Evolutionary conservation across 2,888 invertebrate genomes (phyloP).

Genomic region (Polydrusus cervinus): DNA sequence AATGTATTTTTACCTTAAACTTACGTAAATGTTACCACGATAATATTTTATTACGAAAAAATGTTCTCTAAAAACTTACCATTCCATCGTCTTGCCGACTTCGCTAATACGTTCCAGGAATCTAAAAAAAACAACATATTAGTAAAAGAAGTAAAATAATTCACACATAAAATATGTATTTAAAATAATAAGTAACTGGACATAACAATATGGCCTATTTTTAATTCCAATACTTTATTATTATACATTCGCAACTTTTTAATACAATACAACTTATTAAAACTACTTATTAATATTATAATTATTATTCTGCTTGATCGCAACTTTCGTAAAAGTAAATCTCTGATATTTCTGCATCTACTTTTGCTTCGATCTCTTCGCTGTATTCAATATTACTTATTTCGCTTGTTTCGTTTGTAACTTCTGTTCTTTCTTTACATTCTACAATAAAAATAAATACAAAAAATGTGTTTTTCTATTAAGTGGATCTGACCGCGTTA

Average conservation of each 20-base stretch:
- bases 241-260: neutral
- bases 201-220: neutral
- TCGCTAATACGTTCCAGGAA: neutral
- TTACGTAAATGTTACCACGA: too few species aligned
- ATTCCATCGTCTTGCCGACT: slow-evolving; percentile 7
- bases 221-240: neutral
- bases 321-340: neutral
- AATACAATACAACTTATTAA: neutral
- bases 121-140: slow-evolving; percentile 7
- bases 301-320: neutral
- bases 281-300: too few species aligned
- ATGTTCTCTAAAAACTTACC: too few species aligned
- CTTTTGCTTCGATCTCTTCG: slow-evolving; percentile 12
- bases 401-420: neutral
- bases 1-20: too few species aligned
- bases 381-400: neutral
- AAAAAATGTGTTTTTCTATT: neutral
- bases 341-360: neutral
- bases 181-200: neutral
- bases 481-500: too few species aligned
- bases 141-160: neutral
- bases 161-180: neutral
- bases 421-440: neutral
- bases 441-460: neutral
- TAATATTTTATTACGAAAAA: too few species aligned